Base-by-base conservation (phyloP, 2,888 invertebrate species). In the Caenorhabditis uteleia region DNA sequence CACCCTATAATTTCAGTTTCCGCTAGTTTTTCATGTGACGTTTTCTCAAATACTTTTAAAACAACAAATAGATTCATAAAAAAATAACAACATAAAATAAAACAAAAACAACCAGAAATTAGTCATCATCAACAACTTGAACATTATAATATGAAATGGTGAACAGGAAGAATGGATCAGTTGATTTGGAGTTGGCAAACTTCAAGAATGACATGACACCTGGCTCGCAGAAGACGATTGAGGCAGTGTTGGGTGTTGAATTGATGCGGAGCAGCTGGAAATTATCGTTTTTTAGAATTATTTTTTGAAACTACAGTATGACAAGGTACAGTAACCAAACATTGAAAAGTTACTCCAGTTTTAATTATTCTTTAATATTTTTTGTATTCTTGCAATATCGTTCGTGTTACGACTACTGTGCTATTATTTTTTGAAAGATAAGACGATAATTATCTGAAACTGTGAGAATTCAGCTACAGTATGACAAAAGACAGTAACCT, bases 171-270 rank as follows among this genome's bases (percentile, higher is more conserved):
- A 60, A 65, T 8, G 50, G 55, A 3, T 68, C 68, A 12, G 65
- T 38, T 10, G 75, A 57, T 16, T 50, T 44, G 45, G 55, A 59
- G 54, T 77, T 80, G 8, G 74, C 64, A 50, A 72, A 80, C 51
- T 80, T 80, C n/a, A 72, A 56, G 57, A 80, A 80, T n/a, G 74
- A 73, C 12, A 77, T 44, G 14, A 80, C 77, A 12, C 74, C 75
- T 0, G 78, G 77, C 38, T 80, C 78, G 3, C 75, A 68, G 60
- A 78, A 77, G 10, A 79, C 75, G 16, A 80, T 43, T 1, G 74
- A 75, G 3, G 62, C 50, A 8, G 58, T 54, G 51, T 78, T 79
- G 12, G 57, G 50, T 8, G 51, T 40, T 10, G 80, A 78, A 16
- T 58, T 38, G 36, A 78, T 59, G 7, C 74, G 73, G 16, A 78